Evolutionary conservation across 2,113 vertebrate genomes (phyloP).

Genomic region (Periophthalmus modestus): DNA sequence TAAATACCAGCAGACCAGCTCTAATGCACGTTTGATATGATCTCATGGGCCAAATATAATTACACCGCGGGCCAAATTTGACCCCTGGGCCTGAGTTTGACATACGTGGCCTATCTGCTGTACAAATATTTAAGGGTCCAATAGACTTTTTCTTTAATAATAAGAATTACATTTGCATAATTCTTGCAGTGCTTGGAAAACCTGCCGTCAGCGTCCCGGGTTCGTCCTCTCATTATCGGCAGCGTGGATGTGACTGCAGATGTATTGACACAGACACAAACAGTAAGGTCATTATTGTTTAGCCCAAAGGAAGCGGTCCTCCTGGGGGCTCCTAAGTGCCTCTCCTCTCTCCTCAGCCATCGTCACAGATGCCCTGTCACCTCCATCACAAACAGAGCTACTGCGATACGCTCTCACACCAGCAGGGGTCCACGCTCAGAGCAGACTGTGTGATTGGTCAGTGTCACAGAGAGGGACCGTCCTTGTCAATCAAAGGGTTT

Average conservation of each 20-base stretch:
- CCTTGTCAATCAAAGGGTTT: slow-evolving; percentile 30
- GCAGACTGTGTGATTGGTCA: slow-evolving; percentile 37
- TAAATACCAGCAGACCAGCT: no score
- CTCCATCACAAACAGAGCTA: slow-evolving; percentile 44
- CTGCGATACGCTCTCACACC: slow-evolving; percentile 53
- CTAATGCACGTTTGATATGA: no score
- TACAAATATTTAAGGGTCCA: not conserved
- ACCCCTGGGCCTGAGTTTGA: no score
- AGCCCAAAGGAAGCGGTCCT: slow-evolving; percentile 50
- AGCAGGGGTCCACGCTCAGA: slow-evolving; percentile 51
- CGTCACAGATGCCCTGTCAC: slow-evolving; percentile 53
- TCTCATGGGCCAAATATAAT: no score
- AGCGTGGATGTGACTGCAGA: slow-evolving; percentile 44
- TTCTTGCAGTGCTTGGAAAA: no score
- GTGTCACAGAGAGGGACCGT: slow-evolving; percentile 54
- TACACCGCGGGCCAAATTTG: no score
- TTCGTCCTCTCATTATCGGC: slow-evolving; percentile 61
- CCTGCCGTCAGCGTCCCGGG: no score
- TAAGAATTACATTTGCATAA: no score
- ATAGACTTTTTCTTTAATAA: no score
- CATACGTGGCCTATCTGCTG: no score
- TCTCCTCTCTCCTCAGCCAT: slow-evolving; percentile 38
- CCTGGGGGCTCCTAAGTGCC: slow-evolving; percentile 60
- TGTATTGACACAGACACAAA: slow-evolving; percentile 63
- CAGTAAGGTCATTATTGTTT: slow-evolving; percentile 61